A percentile compares a stretch with the other conserved stretches of the same genome.
Conservation (phyloP, 1,140 invertebrate genomes). For the Euschistus heros region DNA sequence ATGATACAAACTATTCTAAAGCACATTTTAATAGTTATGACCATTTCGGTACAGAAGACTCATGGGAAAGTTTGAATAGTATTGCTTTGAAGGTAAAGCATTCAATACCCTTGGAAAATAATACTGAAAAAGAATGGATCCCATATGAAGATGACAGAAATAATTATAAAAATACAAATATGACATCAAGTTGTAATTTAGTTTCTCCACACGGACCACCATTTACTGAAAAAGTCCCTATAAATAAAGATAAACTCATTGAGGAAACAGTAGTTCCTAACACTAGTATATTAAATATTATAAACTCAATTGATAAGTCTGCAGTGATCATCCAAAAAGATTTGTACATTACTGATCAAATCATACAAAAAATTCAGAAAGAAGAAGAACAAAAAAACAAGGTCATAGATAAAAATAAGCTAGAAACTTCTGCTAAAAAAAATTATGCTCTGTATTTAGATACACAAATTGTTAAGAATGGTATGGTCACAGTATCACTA, state of each 20-base stretch:
- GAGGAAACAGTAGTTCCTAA: background rate
- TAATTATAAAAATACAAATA: background rate
- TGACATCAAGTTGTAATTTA: background rate
- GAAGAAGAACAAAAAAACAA: background rate
- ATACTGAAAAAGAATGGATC: background rate
- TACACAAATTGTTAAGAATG: no score
- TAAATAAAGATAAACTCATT: slow-evolving; percentile 2
- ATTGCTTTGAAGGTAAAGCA: background rate
- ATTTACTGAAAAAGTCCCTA: background rate
- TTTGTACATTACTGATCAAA: slow-evolving; percentile 22
- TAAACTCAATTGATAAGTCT: slow-evolving; percentile 15
- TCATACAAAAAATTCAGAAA: slow-evolving; percentile 21
- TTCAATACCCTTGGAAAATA: background rate
- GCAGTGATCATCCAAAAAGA: slow-evolving; percentile 23
- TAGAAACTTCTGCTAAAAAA: no score
- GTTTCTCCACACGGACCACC: background rate
- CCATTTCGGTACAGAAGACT: no score
- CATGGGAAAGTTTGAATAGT: no score
- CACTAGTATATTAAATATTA: slow-evolving; percentile 5
- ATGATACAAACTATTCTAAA: no score
- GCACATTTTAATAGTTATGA: no score
- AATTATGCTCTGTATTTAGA: no score
- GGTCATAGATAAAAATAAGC: background rate
- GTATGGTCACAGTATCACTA: no score
- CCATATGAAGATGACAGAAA: background rate